Base-by-base conservation (phyloP, 2,797 vertebrate species). In the Pipistrellus nathusii region DNA sequence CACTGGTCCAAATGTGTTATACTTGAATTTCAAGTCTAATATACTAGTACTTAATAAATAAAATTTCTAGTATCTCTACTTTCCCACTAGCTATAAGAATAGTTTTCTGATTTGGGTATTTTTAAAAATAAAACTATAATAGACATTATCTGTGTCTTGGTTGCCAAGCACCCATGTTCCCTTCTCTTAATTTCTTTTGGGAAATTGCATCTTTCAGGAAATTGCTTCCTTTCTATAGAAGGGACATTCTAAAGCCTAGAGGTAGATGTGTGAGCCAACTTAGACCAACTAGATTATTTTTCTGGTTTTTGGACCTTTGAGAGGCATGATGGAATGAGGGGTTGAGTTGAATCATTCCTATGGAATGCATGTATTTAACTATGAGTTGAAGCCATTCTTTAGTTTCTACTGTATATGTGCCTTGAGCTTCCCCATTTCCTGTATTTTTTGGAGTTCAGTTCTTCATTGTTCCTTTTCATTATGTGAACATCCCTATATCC, bases 41-140 rank as follows among this genome's bases (percentile, higher is more conserved):
- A 32, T 84, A 68, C 53, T 55, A 55, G 53, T 55, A 55, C 48
- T 81, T 88, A 84, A 62, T 35, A 59, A 82, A 55, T 41, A 32
- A 20, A 90, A 73, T 81, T 77, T 75, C 21, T 90, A 85, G 32
- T 30, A 32, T 90, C 20, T 90, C 59, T 25, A 62, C 21, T 94
- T 86, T 83, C 13, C 8, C 17, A 30, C 32, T 51, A 91, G 32
- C 25, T 64, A 25, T 57, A n/a, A 75, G 7, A 87, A 15, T 57
- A n/a, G 11, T 92, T 85, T 92, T 94, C 62, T 83, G 68, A 91
- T 41, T 32, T 93, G 80, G 35, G 15, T 73, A 38, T 86, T 88
- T 90, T 85, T 27, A 21, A 55, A 85, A 41, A 14, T 73, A 89
- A 89, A n/a, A 48, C 18, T 21, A 0, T 51, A 41, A 13, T 23